These are phyloP conservation scores for Lampris megalopsis DNA, from an alignment of 2,113 vertebrate genomes.

Conservation along the genomic window DNA sequence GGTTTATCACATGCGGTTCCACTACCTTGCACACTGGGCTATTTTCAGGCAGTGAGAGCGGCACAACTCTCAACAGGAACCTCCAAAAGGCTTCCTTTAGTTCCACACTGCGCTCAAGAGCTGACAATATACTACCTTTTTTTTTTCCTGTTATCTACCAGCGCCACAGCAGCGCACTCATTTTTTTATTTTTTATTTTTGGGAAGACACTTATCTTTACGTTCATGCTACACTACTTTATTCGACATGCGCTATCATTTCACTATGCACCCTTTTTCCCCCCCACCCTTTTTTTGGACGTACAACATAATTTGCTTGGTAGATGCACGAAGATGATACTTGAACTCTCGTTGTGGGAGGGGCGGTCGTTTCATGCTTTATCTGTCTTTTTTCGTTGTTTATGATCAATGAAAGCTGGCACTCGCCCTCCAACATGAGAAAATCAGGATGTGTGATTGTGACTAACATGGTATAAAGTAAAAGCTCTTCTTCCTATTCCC, in stretches of 20 bases:
- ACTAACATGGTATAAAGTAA: constrained; percentile 79
- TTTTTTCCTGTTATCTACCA: constrained; percentile 19
- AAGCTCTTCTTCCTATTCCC: constrained; percentile 82
- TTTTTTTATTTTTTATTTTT: not conserved
- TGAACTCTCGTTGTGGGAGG: no score
- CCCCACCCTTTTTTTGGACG: not conserved
- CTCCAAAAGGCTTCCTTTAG: constrained; percentile 51
- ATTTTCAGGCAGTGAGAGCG: constrained; percentile 78
- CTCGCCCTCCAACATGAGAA: constrained; percentile 82
- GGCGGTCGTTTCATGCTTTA: no score
- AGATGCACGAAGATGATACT: no score
- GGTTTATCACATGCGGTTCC: constrained; percentile 73
- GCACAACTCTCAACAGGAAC: constrained; percentile 71
- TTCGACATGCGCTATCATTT: not conserved
- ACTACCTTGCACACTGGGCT: constrained; percentile 66
- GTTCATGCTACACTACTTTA: not conserved
- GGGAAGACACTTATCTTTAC: not conserved
- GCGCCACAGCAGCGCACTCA: not conserved
- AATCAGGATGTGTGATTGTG: constrained; percentile 84
- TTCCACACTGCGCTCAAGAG: constrained; percentile 53
- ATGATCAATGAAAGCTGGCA: constrained; percentile 57
- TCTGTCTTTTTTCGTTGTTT: constrained; percentile 62
- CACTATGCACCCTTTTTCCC: not conserved
- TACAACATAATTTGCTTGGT: not conserved
- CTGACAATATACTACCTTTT: constrained; percentile 20